Conservation (phyloP, 2,797 vertebrate genomes). For the Crypturellus tataupa region DNA sequence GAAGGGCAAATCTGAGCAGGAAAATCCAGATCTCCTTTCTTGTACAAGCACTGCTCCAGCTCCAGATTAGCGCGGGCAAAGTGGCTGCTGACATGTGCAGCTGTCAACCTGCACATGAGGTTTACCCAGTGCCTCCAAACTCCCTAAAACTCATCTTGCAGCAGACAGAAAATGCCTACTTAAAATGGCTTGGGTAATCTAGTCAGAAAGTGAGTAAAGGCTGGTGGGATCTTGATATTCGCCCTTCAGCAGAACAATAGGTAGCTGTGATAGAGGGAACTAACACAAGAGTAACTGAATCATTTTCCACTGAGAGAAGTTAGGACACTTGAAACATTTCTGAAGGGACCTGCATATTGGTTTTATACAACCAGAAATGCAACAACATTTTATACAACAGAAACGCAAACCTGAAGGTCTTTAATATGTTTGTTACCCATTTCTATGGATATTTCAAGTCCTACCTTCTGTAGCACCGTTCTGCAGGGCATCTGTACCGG, state of each 20-base stretch:
- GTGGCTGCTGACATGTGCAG: background rate
- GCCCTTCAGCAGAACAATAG: background rate
- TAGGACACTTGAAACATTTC: background rate
- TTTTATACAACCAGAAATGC: background rate
- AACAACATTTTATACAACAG: too few species aligned
- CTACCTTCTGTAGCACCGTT: background rate
- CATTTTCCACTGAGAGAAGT: background rate
- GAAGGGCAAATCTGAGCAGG: background rate
- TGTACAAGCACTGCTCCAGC: background rate
- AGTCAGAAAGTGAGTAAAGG: background rate
- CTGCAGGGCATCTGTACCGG: background rate
- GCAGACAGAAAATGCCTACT: background rate
- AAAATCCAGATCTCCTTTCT: background rate
- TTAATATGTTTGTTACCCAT: background rate
- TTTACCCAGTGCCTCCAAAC: background rate
- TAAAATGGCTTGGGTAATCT: background rate
- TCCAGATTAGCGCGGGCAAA: background rate
- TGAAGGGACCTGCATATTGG: background rate
- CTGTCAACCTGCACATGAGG: background rate
- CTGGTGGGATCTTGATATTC: background rate
- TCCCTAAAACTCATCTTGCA: background rate
- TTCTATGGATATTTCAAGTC: background rate
- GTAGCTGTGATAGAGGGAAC: background rate
- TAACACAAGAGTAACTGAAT: background rate
- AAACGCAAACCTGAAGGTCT: background rate